Evolutionary conservation across 2,888 invertebrate species (phyloP), one percentile per base, ranked within the genome.

Genomic region (Macrostomum cliftonense): DNA sequence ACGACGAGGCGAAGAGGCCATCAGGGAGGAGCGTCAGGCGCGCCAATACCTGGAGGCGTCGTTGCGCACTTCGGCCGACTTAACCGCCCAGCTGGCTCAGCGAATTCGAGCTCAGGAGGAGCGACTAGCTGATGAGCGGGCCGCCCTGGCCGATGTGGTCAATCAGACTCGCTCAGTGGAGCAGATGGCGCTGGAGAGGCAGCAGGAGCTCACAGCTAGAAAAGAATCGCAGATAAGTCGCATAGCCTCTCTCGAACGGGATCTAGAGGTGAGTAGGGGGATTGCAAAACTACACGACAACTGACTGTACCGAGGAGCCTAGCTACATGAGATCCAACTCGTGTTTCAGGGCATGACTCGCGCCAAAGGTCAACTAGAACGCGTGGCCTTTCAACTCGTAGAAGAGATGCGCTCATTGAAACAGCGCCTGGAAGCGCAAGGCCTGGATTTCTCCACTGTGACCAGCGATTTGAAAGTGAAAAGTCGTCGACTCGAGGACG

Each of bases 61-160:
- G 36, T 49, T 66, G 44, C 58, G 61, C 46, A 57, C 62, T 9
- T 62, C 61, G 54, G 63, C 62, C 54, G 67, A 67, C 51, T 55
- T 64, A 12, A 60, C 67, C 14, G 48, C 59, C 12, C 64, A 67
- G 51, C 53, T 68, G 46, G 60, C 59, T 46, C 43, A 52, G 13
- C 52, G 67, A 5, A 57, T 69, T 14, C 61, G 63, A 51, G 57
- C 60, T 11, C 59, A 63, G 2, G 69, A 69, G 46, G 65, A 68
- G 28, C 60, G 60, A 43, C 54, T 63, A 19, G 55, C 58, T 37
- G 65, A 69, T 36, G 67, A 69, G 49, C 59, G 60, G 46, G 50
- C 58, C 5, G 58, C 64, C 1, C 50, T 67, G 43, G 55, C 59
- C 40, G 55, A 60, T 4, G 55, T 68, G 43, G 60, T 63, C 43